phyloP scores from a whole-genome alignment of 2,113 vertebrate genomes.

The Tyto alba region DNA sequence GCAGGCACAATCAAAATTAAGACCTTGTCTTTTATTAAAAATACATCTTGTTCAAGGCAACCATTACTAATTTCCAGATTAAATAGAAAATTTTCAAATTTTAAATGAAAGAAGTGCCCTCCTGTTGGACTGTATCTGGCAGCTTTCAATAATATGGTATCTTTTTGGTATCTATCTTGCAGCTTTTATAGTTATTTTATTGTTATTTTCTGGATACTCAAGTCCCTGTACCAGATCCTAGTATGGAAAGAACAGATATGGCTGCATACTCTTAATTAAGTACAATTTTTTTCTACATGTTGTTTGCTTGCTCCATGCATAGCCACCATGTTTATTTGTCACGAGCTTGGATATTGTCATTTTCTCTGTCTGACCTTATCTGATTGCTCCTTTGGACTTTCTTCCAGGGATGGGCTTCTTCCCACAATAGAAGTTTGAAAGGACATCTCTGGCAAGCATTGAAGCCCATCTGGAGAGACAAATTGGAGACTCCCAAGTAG shows the following conservation, averaged over 20 bases:
- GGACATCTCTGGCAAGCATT: not conserved
- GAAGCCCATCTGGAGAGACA: not conserved
- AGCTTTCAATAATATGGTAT: constrained; percentile 12
- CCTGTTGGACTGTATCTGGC: not conserved
- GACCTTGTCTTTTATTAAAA: constrained; percentile 62
- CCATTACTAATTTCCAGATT: constrained; percentile 48
- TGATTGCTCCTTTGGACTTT: not conserved
- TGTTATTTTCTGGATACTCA: not conserved
- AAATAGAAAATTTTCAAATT: constrained; percentile 29
- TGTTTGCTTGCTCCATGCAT: not conserved
- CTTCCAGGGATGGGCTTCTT: not conserved
- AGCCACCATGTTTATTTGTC: not conserved
- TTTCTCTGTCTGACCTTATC: not conserved
- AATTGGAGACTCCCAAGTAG: not conserved
- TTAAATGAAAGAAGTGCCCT: constrained; percentile 27
- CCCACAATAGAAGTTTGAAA: not conserved
- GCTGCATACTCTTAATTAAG: not conserved
- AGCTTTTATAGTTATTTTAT: not conserved
- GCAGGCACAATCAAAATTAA: constrained; percentile 29
- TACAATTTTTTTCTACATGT: not conserved
- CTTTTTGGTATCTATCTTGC: not conserved
- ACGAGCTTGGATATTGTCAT: not conserved
- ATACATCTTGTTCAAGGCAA: constrained; percentile 28
- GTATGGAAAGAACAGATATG: not conserved
- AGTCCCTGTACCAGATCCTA: not conserved